These are phyloP conservation scores for Camptogramma bilineatum DNA, from an alignment of 2,888 invertebrate genomes.

Conservation along the genomic window DNA sequence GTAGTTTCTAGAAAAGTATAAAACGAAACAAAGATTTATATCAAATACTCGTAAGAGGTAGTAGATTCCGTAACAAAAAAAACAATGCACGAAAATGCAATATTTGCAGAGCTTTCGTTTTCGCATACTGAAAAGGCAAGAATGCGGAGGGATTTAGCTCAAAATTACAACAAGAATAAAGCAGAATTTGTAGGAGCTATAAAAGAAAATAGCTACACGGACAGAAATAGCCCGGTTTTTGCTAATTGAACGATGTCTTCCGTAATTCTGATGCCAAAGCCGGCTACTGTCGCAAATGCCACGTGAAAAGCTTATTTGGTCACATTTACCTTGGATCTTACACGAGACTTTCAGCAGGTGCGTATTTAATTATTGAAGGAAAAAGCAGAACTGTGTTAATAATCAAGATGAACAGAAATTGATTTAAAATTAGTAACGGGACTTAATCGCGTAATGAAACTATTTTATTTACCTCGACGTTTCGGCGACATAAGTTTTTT, in stretches of 20 bases:
- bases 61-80: neutral
- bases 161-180: slow-evolving; percentile 6
- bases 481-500: too few species aligned
- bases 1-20: neutral
- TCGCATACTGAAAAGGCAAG: neutral
- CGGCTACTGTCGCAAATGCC: slow-evolving; percentile 23
- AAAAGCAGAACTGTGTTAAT: neutral
- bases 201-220: slow-evolving; percentile 20
- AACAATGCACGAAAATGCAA: neutral
- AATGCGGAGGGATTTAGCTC: slow-evolving; percentile 3
- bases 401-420: neutral
- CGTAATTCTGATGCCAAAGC: slow-evolving; percentile 36
- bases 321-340: slow-evolving; percentile 20
- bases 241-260: slow-evolving; percentile 33
- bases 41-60: neutral
- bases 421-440: too few species aligned
- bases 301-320: slow-evolving; percentile 32
- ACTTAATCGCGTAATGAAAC: too few species aligned
- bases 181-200: slow-evolving; percentile 13
- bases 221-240: slow-evolving; percentile 20
- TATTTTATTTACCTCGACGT: too few species aligned
- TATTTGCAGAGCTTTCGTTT: neutral
- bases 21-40: neutral
- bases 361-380: neutral
- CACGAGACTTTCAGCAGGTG: neutral